phyloP scores from a whole-genome alignment of 2,888 invertebrate genomes.

The Andrena dorsata region DNA sequence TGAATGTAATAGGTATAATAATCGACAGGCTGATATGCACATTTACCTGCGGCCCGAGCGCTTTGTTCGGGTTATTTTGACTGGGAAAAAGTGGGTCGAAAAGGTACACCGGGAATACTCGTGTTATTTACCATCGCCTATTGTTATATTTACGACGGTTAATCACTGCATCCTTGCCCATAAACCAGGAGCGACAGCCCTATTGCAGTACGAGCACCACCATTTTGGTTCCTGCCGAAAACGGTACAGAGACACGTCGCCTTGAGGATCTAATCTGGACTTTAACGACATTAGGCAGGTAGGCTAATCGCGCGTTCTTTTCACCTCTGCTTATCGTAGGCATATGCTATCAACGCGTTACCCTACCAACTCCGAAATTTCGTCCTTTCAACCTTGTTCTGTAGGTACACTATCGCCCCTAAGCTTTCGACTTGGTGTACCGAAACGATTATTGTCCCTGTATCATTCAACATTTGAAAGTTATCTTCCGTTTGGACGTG shows the following conservation, averaged over 20 bases:
- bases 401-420: not conserved
- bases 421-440: not conserved
- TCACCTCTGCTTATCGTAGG: not conserved
- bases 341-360: not conserved
- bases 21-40: not conserved
- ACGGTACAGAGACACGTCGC: not conserved
- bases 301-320: not conserved
- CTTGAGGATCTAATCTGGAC: slow-evolving; percentile 9
- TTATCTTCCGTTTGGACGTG: not conserved
- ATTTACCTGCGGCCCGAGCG: not conserved
- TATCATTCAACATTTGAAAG: not conserved
- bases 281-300: not conserved
- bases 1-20: too few species aligned
- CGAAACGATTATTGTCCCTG: not conserved
- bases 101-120: not conserved
- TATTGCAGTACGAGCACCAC: slow-evolving; percentile 15
- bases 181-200: not conserved
- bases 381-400: too few species aligned
- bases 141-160: not conserved
- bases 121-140: too few species aligned
- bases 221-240: slow-evolving; percentile 59
- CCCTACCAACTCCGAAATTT: not conserved
- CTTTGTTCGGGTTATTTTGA: not conserved
- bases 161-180: not conserved
- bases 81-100: not conserved